A percentile compares a stretch with the other conserved stretches of the same genome.
Evolutionary conservation across 1,140 invertebrate genomes (phyloP).

Genomic region (Liolophura sinensis): DNA sequence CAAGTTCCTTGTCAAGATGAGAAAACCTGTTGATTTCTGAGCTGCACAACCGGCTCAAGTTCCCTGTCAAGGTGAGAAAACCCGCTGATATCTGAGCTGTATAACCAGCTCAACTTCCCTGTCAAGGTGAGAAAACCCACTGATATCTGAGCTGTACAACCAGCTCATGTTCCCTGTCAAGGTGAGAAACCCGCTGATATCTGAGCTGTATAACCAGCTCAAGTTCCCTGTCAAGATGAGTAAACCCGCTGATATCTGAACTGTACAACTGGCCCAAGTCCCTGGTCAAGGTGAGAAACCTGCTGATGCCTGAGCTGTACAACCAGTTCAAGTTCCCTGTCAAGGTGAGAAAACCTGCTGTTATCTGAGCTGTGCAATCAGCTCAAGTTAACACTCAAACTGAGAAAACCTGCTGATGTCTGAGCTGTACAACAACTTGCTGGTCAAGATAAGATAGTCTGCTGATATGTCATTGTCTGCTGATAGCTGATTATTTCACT

Average conservation of each 20-base stretch:
- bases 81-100: constrained; percentile 94
- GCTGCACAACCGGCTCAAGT: constrained; percentile 69
- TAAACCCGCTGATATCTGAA: neutral
- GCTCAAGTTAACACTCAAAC: constrained; percentile 97
- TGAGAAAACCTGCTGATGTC: constrained; percentile 53
- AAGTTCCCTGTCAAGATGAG: constrained; percentile 97
- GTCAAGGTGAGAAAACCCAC: constrained; percentile 76
- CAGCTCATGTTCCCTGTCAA: constrained; percentile 92
- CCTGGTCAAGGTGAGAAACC: no score
- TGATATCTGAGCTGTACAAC: no score
- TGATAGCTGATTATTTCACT: no score
- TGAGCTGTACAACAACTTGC: no score
- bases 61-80: constrained; percentile 96
- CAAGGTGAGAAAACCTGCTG: constrained; percentile 94
- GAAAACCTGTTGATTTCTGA: neutral
- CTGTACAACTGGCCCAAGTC: no score
- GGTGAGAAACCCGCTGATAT: constrained; percentile 93
- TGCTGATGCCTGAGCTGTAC: no score
- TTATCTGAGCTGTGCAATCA: constrained; percentile 97
- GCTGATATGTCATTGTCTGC: no score
- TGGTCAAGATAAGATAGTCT: no score
- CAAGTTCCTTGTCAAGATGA: constrained; percentile 97
- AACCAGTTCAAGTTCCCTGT: no score
- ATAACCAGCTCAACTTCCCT: constrained; percentile 97
- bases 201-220: constrained; percentile 95